Conservation (phyloP, 2,888 invertebrate genomes). For the Tridacna gigas region DNA sequence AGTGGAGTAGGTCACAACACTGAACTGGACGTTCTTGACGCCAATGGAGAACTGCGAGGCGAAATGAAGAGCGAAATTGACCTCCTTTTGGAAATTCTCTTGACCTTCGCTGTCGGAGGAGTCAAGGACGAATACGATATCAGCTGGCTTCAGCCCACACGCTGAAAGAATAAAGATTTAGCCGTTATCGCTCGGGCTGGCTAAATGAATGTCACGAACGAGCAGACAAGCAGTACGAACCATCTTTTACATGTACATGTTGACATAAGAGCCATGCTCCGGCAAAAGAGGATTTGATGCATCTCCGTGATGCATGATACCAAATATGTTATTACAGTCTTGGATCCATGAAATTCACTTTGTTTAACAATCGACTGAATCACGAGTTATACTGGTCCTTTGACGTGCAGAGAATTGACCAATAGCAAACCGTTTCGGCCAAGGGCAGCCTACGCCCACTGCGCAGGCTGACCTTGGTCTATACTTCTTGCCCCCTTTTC, state of each 20-base stretch:
- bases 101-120: constrained; percentile 67
- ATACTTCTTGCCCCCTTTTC: neutral
- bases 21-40: constrained; percentile 59
- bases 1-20: constrained; percentile 62
- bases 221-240: neutral
- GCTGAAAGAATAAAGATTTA: constrained; percentile 45
- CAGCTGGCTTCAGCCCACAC: constrained; percentile 67
- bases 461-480: too few relatives aligned
- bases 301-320: too few relatives aligned
- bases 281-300: too few relatives aligned
- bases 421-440: too few relatives aligned
- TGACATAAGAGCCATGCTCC: too few relatives aligned
- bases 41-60: constrained; percentile 66
- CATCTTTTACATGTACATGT: neutral
- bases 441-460: too few relatives aligned
- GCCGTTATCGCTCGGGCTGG: neutral
- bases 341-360: too few relatives aligned
- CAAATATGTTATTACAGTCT: too few relatives aligned
- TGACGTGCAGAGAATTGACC: too few relatives aligned
- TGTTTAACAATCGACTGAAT: too few relatives aligned
- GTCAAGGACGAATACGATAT: constrained; percentile 68
- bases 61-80: constrained; percentile 65
- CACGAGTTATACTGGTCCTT: too few relatives aligned
- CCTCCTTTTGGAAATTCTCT: constrained; percentile 65
- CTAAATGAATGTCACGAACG: neutral